Evolutionary conservation across 2,888 invertebrate genomes (phyloP).

Genomic region (Nephrotoma flavescens): DNA sequence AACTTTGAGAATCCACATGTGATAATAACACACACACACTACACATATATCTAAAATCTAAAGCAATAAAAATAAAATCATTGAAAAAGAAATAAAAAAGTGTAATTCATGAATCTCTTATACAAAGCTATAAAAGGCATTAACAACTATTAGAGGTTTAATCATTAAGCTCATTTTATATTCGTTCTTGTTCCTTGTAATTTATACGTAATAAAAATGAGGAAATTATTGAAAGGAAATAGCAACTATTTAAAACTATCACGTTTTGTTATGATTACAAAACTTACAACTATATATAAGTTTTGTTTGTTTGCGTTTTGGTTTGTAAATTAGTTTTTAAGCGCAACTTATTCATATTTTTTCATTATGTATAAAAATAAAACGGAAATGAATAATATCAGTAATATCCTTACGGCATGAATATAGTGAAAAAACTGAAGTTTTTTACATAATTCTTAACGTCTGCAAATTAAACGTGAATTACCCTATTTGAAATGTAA

Average conservation of each 20-base stretch:
- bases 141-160: neutral
- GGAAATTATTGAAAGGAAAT: neutral
- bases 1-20: neutral
- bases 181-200: neutral
- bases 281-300: neutral
- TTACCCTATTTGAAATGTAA: too few relatives aligned
- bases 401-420: too few relatives aligned
- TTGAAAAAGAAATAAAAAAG: neutral
- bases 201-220: neutral
- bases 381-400: neutral
- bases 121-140: neutral
- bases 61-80: neutral
- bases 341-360: neutral
- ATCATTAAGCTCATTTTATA: neutral
- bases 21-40: neutral
- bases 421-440: too few relatives aligned
- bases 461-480: too few relatives aligned
- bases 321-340: neutral
- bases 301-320: neutral
- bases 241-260: neutral
- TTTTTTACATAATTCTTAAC: too few relatives aligned
- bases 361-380: neutral
- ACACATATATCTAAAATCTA: neutral
- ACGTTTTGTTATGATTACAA: neutral
- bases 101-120: neutral